Evolutionary conservation across 2,888 invertebrate species (phyloP).

Genomic region (Apantesis nais): DNA sequence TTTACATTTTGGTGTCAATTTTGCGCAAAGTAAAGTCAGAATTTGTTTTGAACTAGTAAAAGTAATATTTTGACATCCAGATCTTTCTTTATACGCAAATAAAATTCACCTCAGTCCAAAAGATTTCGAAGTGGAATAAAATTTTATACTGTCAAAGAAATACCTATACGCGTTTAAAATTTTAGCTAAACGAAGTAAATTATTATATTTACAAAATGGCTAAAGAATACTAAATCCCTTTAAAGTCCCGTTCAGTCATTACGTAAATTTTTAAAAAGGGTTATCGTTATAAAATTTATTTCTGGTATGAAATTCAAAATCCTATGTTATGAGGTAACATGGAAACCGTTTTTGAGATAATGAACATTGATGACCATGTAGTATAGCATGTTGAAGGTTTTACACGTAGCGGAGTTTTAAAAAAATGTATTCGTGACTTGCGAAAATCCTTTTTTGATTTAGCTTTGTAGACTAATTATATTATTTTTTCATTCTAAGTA

Average conservation of each 20-base stretch:
- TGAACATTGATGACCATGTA: constrained; percentile 37
- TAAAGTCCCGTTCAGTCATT: constrained; percentile 5
- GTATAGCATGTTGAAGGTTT: constrained; percentile 11
- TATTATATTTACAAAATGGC: neutral
- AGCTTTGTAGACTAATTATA: too few species aligned
- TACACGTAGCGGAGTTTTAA: neutral
- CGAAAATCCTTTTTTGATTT: neutral
- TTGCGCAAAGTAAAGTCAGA: too few species aligned
- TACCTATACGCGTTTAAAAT: neutral
- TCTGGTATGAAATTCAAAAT: constrained; percentile 15
- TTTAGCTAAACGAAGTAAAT: neutral
- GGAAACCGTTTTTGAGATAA: constrained; percentile 42
- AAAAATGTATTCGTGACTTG: neutral
- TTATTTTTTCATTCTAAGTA: too few species aligned
- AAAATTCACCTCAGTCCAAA: neutral
- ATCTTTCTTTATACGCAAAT: neutral
- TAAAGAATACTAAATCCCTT: constrained; percentile 13
- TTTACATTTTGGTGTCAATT: too few species aligned
- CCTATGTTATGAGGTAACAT: constrained; percentile 30
- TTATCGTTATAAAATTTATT: constrained; percentile 13
- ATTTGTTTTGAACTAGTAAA: neutral
- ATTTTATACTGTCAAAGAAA: neutral
- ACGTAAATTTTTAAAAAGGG: constrained; percentile 13
- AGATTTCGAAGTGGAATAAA: neutral
- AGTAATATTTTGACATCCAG: too few species aligned